A percentile compares a stretch with the other conserved stretches of the same genome.
phyloP scores from a whole-genome alignment of 2,113 vertebrate genomes.

The Chloebia gouldiae region DNA sequence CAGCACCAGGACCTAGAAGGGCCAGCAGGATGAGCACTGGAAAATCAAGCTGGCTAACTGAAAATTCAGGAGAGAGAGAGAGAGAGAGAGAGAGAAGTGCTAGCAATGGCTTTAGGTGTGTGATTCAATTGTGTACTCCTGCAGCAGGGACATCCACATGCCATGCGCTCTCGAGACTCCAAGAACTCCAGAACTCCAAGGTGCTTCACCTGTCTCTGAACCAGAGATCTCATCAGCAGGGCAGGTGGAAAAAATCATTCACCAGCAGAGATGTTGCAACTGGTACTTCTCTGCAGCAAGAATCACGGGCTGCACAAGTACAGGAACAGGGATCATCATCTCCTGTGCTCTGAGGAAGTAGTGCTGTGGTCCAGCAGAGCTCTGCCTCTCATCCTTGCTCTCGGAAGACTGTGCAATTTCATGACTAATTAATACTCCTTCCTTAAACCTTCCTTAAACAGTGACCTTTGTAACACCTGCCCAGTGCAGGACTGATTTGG shows the following conservation, averaged over 20 bases:
- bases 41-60: neutral
- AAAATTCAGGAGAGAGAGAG: neutral
- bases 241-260: neutral
- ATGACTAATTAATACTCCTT: neutral
- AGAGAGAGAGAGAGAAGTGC: neutral
- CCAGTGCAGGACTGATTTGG: neutral
- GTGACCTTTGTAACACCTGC: slow-evolving; percentile 1
- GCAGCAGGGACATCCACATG: neutral
- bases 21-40: neutral
- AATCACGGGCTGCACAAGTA: neutral
- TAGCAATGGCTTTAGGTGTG: neutral
- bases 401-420: neutral
- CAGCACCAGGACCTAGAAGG: neutral
- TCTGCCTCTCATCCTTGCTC: neutral
- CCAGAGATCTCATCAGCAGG: neutral
- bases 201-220: neutral
- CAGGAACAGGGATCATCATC: neutral
- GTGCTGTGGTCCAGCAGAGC: neutral
- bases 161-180: rapidly evolving
- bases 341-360: neutral
- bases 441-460: neutral
- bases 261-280: neutral
- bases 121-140: neutral
- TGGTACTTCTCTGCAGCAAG: neutral
- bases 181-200: rapidly evolving